Percentiles rank a stretch among this genome's conserved stretches.
phyloP scores from a whole-genome alignment of 2,797 vertebrate genomes.

The Merluccius polli region DNA sequence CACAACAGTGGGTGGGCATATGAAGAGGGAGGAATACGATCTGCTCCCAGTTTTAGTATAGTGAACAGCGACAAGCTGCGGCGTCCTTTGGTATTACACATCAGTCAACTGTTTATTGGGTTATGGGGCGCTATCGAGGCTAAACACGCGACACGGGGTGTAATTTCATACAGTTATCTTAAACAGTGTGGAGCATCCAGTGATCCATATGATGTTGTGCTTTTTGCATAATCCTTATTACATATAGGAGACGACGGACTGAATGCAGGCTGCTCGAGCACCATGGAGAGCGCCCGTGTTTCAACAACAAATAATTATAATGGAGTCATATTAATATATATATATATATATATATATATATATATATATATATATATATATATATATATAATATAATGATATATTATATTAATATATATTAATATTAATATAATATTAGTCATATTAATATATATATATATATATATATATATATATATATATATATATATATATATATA shows the following conservation, averaged over 20 bases:
- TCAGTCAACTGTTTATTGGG: neutral
- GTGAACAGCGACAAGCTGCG: neutral
- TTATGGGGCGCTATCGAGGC: neutral
- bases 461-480: too few species aligned
- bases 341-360: too few species aligned
- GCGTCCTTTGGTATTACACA: neutral
- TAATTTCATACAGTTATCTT: neutral
- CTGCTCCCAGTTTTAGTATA: neutral
- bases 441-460: too few species aligned
- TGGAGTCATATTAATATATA: too few species aligned
- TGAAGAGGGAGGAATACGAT: neutral
- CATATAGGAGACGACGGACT: neutral
- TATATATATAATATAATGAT: too few species aligned
- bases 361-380: too few species aligned
- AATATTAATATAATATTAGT: too few species aligned
- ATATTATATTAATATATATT: too few species aligned
- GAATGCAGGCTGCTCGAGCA: conserved; percentile 10
- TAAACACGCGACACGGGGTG: neutral
- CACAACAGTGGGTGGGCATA: neutral
- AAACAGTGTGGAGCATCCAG: neutral
- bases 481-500: too few species aligned
- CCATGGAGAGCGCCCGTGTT: conserved; percentile 11
- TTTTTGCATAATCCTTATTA: neutral
- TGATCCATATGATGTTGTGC: neutral
- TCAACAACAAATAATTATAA: neutral